Conservation (phyloP, 2,888 invertebrate species). For the Bombylius major region DNA sequence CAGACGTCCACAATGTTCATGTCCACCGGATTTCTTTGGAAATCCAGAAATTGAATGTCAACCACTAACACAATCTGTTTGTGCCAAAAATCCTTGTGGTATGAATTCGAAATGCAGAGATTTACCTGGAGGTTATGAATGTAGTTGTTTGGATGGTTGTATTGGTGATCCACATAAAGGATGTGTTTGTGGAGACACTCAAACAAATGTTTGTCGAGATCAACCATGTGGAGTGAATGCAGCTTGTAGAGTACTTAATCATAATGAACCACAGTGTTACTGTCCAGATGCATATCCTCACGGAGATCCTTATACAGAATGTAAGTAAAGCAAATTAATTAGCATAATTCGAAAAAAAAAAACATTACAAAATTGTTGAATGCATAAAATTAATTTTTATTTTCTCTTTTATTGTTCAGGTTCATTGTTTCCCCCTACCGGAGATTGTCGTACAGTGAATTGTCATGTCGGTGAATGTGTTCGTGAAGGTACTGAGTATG, state of each 20-base stretch:
- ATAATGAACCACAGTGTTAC: constrained; percentile 62
- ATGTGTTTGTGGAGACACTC: constrained; percentile 58
- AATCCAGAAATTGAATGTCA: constrained; percentile 58
- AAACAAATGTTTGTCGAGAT: constrained; percentile 61
- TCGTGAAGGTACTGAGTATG: constrained; percentile 69
- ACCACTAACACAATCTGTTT: constrained; percentile 55
- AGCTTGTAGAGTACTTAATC: constrained; percentile 56
- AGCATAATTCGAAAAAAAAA: neutral
- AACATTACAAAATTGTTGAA: no score
- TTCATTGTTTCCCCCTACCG: constrained; percentile 44
- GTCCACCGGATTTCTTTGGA: constrained; percentile 60
- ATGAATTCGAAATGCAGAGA: constrained; percentile 71
- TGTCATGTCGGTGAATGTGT: constrained; percentile 78
- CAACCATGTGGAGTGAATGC: constrained; percentile 74
- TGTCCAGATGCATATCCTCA: constrained; percentile 71
- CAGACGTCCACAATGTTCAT: constrained; percentile 62
- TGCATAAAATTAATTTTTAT: no score
- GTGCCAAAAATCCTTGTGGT: constrained; percentile 72
- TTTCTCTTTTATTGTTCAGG: constrained; percentile 31
- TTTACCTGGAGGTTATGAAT: constrained; percentile 63
- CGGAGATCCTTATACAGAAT: constrained; percentile 76
- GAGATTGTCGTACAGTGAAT: constrained; percentile 70
- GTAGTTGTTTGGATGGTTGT: constrained; percentile 67
- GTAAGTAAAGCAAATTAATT: constrained; percentile 43
- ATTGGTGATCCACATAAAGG: constrained; percentile 69